Base-by-base conservation (phyloP, 2,888 invertebrate species). In the Poecilus cupreus region DNA sequence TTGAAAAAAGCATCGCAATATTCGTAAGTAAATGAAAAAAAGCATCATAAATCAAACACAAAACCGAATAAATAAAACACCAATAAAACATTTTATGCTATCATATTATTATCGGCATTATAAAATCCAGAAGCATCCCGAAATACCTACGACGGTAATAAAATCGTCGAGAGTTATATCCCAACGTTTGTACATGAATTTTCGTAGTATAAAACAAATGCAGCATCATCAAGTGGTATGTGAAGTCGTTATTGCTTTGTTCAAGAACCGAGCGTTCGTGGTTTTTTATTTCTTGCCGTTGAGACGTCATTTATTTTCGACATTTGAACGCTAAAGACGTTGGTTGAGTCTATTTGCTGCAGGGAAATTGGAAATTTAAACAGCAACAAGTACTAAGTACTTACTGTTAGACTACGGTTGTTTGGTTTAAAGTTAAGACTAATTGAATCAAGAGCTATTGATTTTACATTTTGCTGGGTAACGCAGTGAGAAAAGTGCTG, bases 241-340 rank as follows among this genome's bases (percentile, higher is more conserved):
- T 72, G 72, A 72, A 22, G 72, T 72, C 24, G 24, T 72, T 72
- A 72, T 72, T 46, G 72, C 46, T 72, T 46, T 46, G 43, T 72
- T 72, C 13, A 46, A 46, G 72, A 72, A 22, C 13, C 18, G 24
- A 22, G 46, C 10, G 22, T 4, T 72, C 22, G 5, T 46, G 11
- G 43, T 46, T 46, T 72, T 72, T 72, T 72, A 72, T 72, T 22
- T 72, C 24, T 22, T 72, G 22, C 16, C 16, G 72, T 46, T 46
- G 20, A 72, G 22, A 72, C 20, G 39, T 46, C 70, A 72, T 72
- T 72, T 72, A 72, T 72, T 72, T 72, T 72, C 72, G 72, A 43
- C 72, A 46, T 72, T n/a, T 72, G 22, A 46, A 24, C 37, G 22
- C 24, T 24, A 22, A 37, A 26, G 24, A 72, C 16, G 46, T 46